Base-by-base conservation (phyloP, 1,140 invertebrate species). In the Bathynomus jamesi region DNA sequence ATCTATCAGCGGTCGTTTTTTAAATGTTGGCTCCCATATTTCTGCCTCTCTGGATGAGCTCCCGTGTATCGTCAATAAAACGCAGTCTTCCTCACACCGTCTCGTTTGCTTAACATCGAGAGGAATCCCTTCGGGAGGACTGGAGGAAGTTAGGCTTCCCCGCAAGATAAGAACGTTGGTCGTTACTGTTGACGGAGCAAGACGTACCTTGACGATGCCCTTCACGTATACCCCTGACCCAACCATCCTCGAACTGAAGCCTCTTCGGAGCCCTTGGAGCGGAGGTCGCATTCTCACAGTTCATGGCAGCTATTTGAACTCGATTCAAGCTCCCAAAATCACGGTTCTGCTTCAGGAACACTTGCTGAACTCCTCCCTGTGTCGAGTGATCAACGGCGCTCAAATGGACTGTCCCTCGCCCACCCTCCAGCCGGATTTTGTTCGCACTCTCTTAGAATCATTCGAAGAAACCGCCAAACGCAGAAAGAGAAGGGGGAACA, bases 351-450 rank as follows among this genome's bases (percentile, higher is more conserved):
- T 87, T 78, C 87, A 87, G 61, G 88, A 87, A 78, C 89, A 92
- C 78, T 71, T 78, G 32, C 71, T 78, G 28, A 74, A 76, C 65
- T 73, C 73, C 2, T 74, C 86, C 84, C 79, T 81, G 28, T 99
- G 96, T 82, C 86, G 85, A 27, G 92, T 97, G 11, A 82, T 95
- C 13, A 96, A 92, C 83, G 85, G 89, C 13, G 93, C 90, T 69
- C 90, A 92, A 83, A 97, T 99, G 93, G 91, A 94, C 81, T 99
- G 96, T 81, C 93, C 93, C 0, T 94, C 94, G 76, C 96, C 96
- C 24, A 87, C 91, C 2, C 88, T 94, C 4, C 89, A 89, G 80
- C 78, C 82, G 28, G 85, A 85, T 68, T 74, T 78, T 21, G 71
- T 74, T 28, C 53, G 69, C 31, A 46, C 69, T 4, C 68, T 77